Conservation (phyloP, 2,797 vertebrate genomes). For the Melanotaenia pygmaea region DNA sequence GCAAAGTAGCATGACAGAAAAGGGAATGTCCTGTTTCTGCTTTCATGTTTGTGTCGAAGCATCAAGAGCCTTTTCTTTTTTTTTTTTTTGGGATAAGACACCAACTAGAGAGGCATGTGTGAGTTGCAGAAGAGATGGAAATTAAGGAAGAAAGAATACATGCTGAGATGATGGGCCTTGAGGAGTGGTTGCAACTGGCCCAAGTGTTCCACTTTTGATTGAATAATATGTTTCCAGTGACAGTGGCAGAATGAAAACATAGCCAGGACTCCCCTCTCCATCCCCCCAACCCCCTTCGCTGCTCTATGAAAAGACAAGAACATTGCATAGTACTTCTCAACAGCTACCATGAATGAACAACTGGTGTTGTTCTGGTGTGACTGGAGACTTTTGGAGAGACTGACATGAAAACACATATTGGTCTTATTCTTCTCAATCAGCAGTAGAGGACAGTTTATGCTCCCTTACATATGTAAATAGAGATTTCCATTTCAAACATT, state of each 20-base stretch:
- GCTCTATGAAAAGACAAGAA: slow-evolving; percentile 4
- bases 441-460: no score
- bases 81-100: slow-evolving; percentile 20
- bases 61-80: background rate
- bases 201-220: slow-evolving; percentile 55
- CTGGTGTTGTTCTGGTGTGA: no score
- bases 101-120: slow-evolving; percentile 17
- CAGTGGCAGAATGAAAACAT: slow-evolving; percentile 20
- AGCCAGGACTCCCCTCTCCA: background rate
- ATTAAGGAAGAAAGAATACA: slow-evolving; percentile 4
- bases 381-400: no score
- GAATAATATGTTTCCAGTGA: slow-evolving; percentile 54
- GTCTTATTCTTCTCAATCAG: no score
- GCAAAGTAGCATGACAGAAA: slow-evolving; percentile 13
- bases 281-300: background rate
- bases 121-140: slow-evolving; percentile 4
- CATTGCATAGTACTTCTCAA: background rate
- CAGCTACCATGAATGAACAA: no score
- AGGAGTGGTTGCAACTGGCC: slow-evolving; percentile 25
- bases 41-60: slow-evolving; percentile 1
- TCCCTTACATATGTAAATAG: no score
- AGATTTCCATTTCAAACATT: no score
- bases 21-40: slow-evolving; percentile 37
- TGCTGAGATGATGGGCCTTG: slow-evolving; percentile 28
- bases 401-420: no score